Evolutionary conservation across 2,888 invertebrate species (phyloP).

Genomic region (Strigamia transsilvanica): DNA sequence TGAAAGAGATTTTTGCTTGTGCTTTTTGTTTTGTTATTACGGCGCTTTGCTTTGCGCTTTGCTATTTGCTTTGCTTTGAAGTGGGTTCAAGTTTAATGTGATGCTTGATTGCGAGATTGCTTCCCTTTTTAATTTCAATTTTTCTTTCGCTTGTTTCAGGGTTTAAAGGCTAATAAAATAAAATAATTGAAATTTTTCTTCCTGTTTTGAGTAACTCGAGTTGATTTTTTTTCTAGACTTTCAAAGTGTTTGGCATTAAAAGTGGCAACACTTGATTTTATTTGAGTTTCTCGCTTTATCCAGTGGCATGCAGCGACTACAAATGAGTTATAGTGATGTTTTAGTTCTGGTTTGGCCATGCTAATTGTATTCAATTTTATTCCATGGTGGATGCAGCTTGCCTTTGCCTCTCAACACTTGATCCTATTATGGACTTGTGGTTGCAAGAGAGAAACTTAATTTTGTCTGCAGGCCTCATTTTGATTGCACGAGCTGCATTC

Average conservation of each 20-base stretch:
- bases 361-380: slow-evolving; percentile 21
- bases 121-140: neutral
- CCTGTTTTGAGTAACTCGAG: no score
- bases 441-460: slow-evolving; percentile 23
- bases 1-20: neutral
- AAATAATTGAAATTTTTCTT: no score
- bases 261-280: neutral
- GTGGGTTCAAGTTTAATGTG: slow-evolving; percentile 35
- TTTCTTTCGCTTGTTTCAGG: neutral
- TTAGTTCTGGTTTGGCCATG: slow-evolving; percentile 6
- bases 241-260: neutral
- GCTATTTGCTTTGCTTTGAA: slow-evolving; percentile 13
- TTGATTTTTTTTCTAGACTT: no score
- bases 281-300: slow-evolving; percentile 14
- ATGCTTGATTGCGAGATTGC: no score
- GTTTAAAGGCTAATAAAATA: neutral
- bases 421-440: slow-evolving; percentile 30
- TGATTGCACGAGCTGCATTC: neutral
- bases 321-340: neutral
- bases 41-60: neutral
- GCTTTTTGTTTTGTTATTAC: neutral
- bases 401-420: slow-evolving; percentile 21
- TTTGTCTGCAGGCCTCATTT: neutral
- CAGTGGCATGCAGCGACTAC: slow-evolving; percentile 3
- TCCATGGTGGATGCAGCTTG: neutral